A percentile compares a stretch with the other conserved stretches of the same genome.
Conservation (phyloP, 1,140 invertebrate genomes). For the Drosophila elegans region DNA sequence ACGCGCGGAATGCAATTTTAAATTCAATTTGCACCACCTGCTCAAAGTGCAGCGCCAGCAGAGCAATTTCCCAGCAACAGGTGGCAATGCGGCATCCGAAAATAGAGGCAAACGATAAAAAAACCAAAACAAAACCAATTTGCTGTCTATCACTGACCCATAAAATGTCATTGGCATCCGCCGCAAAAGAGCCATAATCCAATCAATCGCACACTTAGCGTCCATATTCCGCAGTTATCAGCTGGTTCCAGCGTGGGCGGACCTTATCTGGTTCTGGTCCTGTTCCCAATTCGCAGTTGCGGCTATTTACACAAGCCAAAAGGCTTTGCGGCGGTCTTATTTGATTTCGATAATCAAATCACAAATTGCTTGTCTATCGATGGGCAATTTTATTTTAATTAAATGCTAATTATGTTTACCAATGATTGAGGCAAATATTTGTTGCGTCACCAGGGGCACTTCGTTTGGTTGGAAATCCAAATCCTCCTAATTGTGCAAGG, state of each 20-base stretch:
- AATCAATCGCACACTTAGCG: constrained; percentile 64
- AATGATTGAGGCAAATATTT: constrained; percentile 66
- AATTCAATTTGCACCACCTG: constrained; percentile 75
- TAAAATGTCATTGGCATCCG: constrained; percentile 54
- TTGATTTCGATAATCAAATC: constrained; percentile 80
- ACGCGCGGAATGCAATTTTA: constrained; percentile 59
- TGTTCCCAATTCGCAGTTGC: constrained; percentile 19
- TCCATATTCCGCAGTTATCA: constrained; percentile 60
- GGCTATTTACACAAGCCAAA: constrained; percentile 38
- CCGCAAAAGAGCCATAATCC: constrained; percentile 59
- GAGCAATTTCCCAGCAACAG: constrained; percentile 51
- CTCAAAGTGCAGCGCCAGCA: constrained; percentile 8
- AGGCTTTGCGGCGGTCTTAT: constrained; percentile 62
- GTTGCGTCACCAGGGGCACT: constrained; percentile 24
- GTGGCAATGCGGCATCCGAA: constrained; percentile 46
- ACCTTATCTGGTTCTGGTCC: constrained; percentile 48
- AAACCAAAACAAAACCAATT: constrained; percentile 20
- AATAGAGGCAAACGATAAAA: constrained; percentile 16
- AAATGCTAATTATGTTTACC: constrained; percentile 82
- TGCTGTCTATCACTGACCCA: constrained; percentile 40
- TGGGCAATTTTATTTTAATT: constrained; percentile 79
- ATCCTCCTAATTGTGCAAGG: constrained; percentile 40
- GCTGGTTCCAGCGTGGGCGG: constrained; percentile 15
- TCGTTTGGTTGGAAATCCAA: constrained; percentile 29
- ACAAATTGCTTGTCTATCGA: constrained; percentile 72